These are phyloP conservation scores for Heteronetta atricapilla DNA, from an alignment of 2,113 vertebrate genomes.

Conservation along the genomic window DNA sequence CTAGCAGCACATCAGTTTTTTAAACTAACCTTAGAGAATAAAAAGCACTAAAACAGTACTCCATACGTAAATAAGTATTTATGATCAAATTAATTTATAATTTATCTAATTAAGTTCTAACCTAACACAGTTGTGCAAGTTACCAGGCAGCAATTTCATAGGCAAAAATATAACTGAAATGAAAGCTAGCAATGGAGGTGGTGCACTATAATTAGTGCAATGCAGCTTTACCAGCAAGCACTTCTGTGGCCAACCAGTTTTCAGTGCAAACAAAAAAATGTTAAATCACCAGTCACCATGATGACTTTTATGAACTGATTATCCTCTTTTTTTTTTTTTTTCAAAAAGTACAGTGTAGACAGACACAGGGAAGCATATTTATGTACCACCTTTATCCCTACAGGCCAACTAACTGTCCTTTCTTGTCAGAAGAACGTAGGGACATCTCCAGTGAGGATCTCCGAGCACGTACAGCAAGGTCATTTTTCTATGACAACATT, in stretches of 20 bases:
- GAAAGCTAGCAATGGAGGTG: neutral
- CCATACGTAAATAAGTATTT: neutral
- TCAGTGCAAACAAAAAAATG: neutral
- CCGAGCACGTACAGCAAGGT: too few relatives aligned
- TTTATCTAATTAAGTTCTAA: neutral
- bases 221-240: neutral
- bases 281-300: neutral
- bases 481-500: too few relatives aligned
- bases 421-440: too few relatives aligned
- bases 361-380: neutral
- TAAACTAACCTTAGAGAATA: neutral
- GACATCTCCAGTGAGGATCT: too few relatives aligned
- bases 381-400: neutral
- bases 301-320: neutral
- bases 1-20: neutral
- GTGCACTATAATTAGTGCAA: too few relatives aligned
- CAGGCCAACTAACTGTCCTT: too few relatives aligned
- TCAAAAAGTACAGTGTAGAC: neutral
- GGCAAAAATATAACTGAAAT: neutral
- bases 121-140: neutral
- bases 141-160: neutral
- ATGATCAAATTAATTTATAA: neutral
- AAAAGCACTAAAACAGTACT: neutral
- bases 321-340: neutral
- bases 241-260: neutral